Base-by-base conservation (phyloP, 2,797 vertebrate species). In the Thripadectes ignobilis region DNA sequence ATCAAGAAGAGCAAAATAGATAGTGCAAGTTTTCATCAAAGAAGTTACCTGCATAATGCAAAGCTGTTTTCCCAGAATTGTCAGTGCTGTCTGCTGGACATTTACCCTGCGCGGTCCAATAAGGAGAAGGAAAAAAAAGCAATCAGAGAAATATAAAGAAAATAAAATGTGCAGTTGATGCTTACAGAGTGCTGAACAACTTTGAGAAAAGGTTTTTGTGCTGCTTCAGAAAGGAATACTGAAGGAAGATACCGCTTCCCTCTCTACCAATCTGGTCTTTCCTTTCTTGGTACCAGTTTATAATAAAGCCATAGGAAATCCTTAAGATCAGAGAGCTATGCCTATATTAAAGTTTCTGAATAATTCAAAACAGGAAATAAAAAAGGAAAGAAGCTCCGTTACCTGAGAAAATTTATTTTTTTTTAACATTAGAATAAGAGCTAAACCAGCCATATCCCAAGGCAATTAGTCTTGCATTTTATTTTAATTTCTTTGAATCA, bases 11-110 rank as follows among this genome's bases (percentile, higher is more conserved):
- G 73, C 12, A 93, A 85, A 73, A 72, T 0, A 58, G 22, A 71
- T 1, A 69, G 23, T 23, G 66, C 3, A 79, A 61, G 19, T 8
- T 80, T 87, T 46, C 10, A 63, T 30, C 10, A 58, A 32, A 67
- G 62, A 80, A 85, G 7, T 98, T 97, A 99, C 99, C 99, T 98
- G 99, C 98, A 27, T 99, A 98, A 97, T 99, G 99, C 76, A 99
- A 98, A 71, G 99, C 98, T 63, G 98, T 98, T 96, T 98, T 99
- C 88, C 99, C 99, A 73, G 97, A 97, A 91, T 93, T 93, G 95
- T 99, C 99, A 13, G 92, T 73, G 48, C 92, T 97, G 48, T 99
- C 99, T 0, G 98, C 54, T 16, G 98, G 97, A 97, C 98, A 99
- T 97, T 99, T 99, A 92, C 96, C 97, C 99, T 99, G 91, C 6